Percentiles rank a stretch among this genome's conserved stretches.
These are phyloP conservation scores for Strongylocentrotus purpuratus DNA, from an alignment of 35 echinoderm and acorn worm genomes.

Conservation along the genomic window DNA sequence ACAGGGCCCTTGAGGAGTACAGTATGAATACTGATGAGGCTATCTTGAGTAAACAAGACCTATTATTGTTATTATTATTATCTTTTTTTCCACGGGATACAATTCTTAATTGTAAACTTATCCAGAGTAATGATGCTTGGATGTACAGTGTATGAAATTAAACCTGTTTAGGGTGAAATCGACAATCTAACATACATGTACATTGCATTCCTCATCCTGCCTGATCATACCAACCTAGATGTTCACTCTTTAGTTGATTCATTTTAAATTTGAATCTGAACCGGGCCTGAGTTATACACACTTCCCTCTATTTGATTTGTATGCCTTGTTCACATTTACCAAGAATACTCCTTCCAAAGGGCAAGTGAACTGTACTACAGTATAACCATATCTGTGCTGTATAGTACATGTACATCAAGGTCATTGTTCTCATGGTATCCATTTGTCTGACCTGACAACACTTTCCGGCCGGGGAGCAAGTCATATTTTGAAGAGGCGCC, in stretches of 20 bases:
- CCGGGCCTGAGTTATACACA: background rate
- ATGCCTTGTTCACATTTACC: background rate
- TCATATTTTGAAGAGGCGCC: background rate
- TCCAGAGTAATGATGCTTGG: no score
- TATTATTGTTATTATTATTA: no score
- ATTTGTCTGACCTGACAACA: background rate
- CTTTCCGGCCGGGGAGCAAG: background rate
- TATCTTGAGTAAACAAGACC: no score
- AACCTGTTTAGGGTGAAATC: no score
- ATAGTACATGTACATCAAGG: background rate
- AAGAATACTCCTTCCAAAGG: background rate
- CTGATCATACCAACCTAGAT: no score
- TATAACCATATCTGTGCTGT: background rate
- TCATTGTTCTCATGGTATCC: background rate
- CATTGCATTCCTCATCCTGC: no score
- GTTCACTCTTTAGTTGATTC: background rate
- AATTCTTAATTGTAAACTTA: no score
- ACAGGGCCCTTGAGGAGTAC: no score
- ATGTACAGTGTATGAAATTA: no score
- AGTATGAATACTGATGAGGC: no score
- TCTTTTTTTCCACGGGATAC: no score
- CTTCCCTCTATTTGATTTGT: background rate
- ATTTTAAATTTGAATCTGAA: background rate
- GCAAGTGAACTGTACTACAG: background rate
- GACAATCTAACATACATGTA: no score